Evolutionary conservation across 2,797 vertebrate species (phyloP).

Genomic region (Poecilia velifera): DNA sequence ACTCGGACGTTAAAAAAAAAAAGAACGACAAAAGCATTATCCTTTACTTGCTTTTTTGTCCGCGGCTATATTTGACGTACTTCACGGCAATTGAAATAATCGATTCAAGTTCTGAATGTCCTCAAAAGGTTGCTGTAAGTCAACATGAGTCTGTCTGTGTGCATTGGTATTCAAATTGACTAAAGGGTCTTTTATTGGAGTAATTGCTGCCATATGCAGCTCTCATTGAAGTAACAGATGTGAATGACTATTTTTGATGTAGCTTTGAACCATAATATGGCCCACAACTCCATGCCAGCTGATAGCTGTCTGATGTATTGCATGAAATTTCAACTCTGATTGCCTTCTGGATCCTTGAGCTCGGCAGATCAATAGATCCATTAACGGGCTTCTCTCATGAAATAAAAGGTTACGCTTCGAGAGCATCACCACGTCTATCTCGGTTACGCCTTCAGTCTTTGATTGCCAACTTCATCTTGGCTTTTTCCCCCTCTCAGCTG

Average conservation of each 20-base stretch:
- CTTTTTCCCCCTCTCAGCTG: conserved; percentile 76
- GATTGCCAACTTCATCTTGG: conserved; percentile 87
- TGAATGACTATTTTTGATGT: conserved; percentile 87
- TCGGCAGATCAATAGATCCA: conserved; percentile 84
- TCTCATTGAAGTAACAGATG: conserved; percentile 84
- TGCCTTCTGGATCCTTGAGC: conserved; percentile 86
- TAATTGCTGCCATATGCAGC: conserved; percentile 85
- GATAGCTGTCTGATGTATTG: conserved; percentile 82
- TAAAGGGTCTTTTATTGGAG: conserved; percentile 78
- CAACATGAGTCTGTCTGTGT: conserved; percentile 79
- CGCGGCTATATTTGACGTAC: conserved; percentile 73
- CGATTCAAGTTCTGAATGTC: conserved; percentile 76
- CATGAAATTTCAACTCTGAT: conserved; percentile 83
- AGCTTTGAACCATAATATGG: conserved; percentile 82
- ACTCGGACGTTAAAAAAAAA: conserved; percentile 39
- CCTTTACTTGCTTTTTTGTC: conserved; percentile 57
- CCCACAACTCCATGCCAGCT: conserved; percentile 81
- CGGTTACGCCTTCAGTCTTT: conserved; percentile 84
- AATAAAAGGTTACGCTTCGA: conserved; percentile 84
- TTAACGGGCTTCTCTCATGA: conserved; percentile 83
- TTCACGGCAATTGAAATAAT: conserved; percentile 73
- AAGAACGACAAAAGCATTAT: conserved; percentile 30
- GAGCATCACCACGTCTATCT: conserved; percentile 83
- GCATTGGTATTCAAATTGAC: conserved; percentile 81
- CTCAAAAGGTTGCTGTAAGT: conserved; percentile 80